Evolutionary conservation across 2,888 invertebrate genomes (phyloP), one percentile per base, ranked within the genome.

Genomic region (Drosophila quinaria): DNA sequence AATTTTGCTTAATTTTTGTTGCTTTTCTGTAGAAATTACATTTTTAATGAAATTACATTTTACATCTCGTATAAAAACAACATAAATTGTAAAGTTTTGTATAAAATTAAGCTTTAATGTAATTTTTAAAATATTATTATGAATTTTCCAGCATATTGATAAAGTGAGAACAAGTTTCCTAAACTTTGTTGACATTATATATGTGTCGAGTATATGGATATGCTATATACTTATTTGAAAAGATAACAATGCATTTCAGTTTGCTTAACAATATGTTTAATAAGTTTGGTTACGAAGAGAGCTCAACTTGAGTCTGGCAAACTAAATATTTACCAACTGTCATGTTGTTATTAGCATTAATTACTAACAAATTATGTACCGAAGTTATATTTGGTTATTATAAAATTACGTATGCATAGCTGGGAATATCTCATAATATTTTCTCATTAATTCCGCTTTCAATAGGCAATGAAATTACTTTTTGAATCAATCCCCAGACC

Each of bases 11-110:
- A 25, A 25, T 25, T 17, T 22, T 37, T 22, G 44, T 58, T 49
- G 49, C 35, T 56, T 65, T 55, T 17, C 47, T 50, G 52, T 66
- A n/a, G n/a, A n/a, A n/a, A n/a, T n/a, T n/a, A n/a, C 76, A 62
- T 69, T 73, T 65, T n/a, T 50, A 39, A 51, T 37, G 25, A 80
- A 77, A 78, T 72, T 68, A 59, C 61, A 60, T 66, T 81, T 70
- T 55, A 54, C 42, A 47, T 31, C 19, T 42, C 68, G 51, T 80
- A 82, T 71, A 74, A 62, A 58, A 70, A 69, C 49, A 66, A 58
- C 66, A 66, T 61, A 70, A 73, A 65, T 81, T 73, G 62, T 22
- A 54, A 25, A 4, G 49, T 33, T 50, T 35, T 67, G n/a, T 52
- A 47, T 61, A 22, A 51, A 73, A 47, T 55, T 17, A 13, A 29